Conservation (phyloP, 2,797 vertebrate genomes). For the Rhincodon typus region DNA sequence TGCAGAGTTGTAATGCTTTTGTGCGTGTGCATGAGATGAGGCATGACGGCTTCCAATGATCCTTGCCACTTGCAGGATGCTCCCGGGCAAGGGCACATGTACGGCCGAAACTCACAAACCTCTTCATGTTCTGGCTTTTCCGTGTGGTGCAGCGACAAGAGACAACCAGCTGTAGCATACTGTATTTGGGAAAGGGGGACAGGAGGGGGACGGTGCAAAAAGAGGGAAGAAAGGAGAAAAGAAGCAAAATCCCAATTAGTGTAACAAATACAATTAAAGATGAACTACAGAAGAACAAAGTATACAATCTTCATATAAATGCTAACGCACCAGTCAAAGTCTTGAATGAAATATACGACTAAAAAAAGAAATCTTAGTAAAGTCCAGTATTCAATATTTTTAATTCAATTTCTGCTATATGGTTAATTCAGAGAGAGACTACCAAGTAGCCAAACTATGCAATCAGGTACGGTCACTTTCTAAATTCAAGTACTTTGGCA, state of each 20-base stretch:
- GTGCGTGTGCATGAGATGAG: slow-evolving; percentile 62
- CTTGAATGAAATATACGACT: not conserved
- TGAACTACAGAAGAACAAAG: not conserved
- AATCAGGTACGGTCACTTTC: not conserved
- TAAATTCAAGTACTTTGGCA: not conserved
- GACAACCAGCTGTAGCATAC: slow-evolving; percentile 62
- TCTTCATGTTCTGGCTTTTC: slow-evolving; percentile 67
- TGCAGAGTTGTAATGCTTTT: slow-evolving; percentile 64
- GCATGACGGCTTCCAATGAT: slow-evolving; percentile 62
- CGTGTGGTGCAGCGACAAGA: slow-evolving; percentile 62
- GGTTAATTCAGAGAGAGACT: not conserved
- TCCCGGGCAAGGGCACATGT: slow-evolving; percentile 61
- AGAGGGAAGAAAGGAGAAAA: not conserved
- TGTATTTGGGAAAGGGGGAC: slow-evolving; percentile 39
- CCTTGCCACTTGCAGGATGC: slow-evolving; percentile 65
- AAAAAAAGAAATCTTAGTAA: not conserved
- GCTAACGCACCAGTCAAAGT: not conserved
- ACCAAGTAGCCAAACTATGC: not conserved
- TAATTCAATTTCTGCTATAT: not conserved
- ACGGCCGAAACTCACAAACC: slow-evolving; percentile 59
- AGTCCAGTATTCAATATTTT: not conserved
- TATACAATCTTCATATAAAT: not conserved
- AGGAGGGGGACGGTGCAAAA: not conserved
- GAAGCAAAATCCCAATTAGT: not conserved
- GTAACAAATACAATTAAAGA: slow-evolving; percentile 5